Evolutionary conservation across 2,113 vertebrate genomes (phyloP), one percentile per base, ranked within the genome.

Genomic region (Semnornis frantzii): DNA sequence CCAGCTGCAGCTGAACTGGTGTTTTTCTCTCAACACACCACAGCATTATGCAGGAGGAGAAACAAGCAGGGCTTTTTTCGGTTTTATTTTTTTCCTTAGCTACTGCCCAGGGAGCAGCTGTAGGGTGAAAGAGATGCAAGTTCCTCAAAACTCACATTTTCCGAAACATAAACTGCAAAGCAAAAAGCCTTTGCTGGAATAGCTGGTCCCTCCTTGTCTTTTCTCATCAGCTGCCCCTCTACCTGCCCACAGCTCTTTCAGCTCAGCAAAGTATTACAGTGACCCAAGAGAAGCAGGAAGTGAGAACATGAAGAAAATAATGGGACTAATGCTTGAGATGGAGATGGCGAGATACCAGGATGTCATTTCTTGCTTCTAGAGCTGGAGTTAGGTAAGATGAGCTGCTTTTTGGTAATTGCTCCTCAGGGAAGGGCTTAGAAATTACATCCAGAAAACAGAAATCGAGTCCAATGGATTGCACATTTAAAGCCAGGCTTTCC

Each of bases 121-220:
- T 72, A 34, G 39, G 52, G 28, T 33, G 8, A 64, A 42, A 81
- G 16, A 91, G n/a, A 89, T 0, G 2, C n/a, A 85, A 92, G 25
- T 89, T 96, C 78, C 86, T 81, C 86, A 92, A 89, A 94, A 50
- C 23, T 44, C 69, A 66, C 58, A 81, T 82, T 92, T 91, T 73
- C 79, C 64, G 79, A 85, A 87, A 57, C 62, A 66, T 37, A 44
- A 90, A 70, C 30, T 31, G 31, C 28, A 24, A 71, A 80, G 34
- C 20, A 90, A 87, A 87, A 78, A 95, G 92, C 82, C 25, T 93
- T 97, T 97, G 82, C 92, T 5, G 39, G 92, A 93, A 92, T 68
- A 85, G 39, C 25, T 59, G 34, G 23, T 65, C 87, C 23, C 72
- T 62, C 44, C 46, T 39, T 37, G 9, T 63, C 33, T 77, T n/a